A percentile compares a stretch with the other conserved stretches of the same genome.
Conservation (phyloP, 2,113 vertebrate genomes). For the Hymenochirus boettgeri region DNA sequence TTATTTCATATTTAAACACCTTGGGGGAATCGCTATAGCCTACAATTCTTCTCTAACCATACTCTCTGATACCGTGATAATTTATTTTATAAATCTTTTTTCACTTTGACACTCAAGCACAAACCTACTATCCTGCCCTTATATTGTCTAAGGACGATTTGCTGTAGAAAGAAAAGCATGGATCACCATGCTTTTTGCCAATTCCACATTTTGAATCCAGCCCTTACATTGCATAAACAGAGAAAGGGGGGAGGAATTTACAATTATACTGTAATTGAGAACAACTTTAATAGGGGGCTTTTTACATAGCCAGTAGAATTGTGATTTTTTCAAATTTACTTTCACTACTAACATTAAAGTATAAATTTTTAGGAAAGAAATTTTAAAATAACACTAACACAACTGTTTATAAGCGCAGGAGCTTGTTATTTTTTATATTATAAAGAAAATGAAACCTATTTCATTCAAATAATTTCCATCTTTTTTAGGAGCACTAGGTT, state of each 20-base stretch:
- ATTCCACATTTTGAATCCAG: conserved; percentile 55
- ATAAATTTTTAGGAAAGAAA: too few species aligned
- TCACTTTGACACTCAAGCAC: conserved; percentile 37
- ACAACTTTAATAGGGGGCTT: too few species aligned
- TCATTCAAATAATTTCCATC: too few species aligned
- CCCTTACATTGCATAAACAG: conserved; percentile 44
- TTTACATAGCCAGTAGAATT: too few species aligned
- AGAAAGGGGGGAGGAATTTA: conserved; percentile 21
- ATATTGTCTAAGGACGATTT: conserved; percentile 41
- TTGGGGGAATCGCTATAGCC: conserved; percentile 29
- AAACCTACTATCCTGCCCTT: conserved; percentile 32
- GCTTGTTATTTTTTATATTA: too few species aligned
- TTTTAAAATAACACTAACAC: too few species aligned
- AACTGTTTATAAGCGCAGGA: too few species aligned
- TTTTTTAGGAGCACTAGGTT: too few species aligned
- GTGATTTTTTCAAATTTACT: too few species aligned
- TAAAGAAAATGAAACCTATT: too few species aligned
- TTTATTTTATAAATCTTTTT: conserved; percentile 40
- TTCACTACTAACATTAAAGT: too few species aligned
- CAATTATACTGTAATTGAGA: conserved; percentile 4
- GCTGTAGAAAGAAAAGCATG: conserved; percentile 52
- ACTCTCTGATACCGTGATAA: conserved; percentile 12
- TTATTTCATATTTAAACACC: conserved; percentile 43
- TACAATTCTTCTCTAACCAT: conserved; percentile 18
- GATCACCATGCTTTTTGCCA: conserved; percentile 48